Base-by-base conservation (phyloP, 2,888 invertebrate species). In the Loripinus fragilis region DNA sequence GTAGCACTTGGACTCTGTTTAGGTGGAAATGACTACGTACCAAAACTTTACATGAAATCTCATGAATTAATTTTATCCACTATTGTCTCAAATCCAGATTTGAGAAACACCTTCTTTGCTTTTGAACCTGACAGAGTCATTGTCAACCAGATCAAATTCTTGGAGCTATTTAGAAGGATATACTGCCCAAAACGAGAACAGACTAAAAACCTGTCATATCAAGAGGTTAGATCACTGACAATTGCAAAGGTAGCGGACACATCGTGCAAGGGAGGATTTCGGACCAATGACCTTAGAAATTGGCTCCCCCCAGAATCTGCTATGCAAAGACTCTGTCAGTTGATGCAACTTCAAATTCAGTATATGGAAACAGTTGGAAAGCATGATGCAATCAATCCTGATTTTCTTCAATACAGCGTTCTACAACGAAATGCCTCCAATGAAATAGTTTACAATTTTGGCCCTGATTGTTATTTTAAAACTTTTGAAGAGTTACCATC, bases 21-120 rank as follows among this genome's bases (percentile, higher is more conserved):
- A 12, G 78, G 78, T 41, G 78, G 78, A 2, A 78, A 78, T 65
- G 78, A 78, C 28, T 78, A 66, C 30, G 50, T 78, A 25, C 78
- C 78, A 12, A 78, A 78, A 23, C 72, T 70, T 23, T 73, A 78
- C 55, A 65, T 65, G n/a, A 70, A 74, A 15, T 52, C 70, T 17
- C 74, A 78, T 60, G 35, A 64, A n/a, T n/a, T n/a, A n/a, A n/a
- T n/a, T n/a, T n/a, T n/a, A n/a, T n/a, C n/a, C n/a, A n/a, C n/a
- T n/a, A n/a, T n/a, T n/a, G n/a, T n/a, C n/a, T n/a, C n/a, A n/a
- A n/a, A n/a, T n/a, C n/a, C n/a, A n/a, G n/a, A n/a, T n/a, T n/a
- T n/a, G n/a, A n/a, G n/a, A n/a, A n/a, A n/a, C n/a, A n/a, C n/a
- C n/a, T n/a, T n/a, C n/a, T n/a, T n/a, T n/a, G n/a, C n/a, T n/a